These are phyloP conservation scores for Leptestheria dahalacensis DNA, from an alignment of 1,140 invertebrate genomes.

Conservation along the genomic window DNA sequence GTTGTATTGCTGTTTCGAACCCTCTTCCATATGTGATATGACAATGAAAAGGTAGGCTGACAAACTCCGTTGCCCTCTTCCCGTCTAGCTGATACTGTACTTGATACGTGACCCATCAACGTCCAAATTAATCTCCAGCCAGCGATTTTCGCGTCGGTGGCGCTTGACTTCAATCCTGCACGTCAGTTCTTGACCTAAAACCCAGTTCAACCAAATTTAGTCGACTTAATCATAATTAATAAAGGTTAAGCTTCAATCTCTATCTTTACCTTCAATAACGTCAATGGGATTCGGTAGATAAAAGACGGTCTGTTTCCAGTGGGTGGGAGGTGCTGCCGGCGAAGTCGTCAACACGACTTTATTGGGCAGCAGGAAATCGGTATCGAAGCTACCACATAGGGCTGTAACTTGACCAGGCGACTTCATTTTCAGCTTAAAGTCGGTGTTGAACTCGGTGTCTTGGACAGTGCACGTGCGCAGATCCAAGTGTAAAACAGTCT, in stretches of 20 bases:
- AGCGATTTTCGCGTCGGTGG: constrained; percentile 9
- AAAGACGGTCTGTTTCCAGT: constrained; percentile 97
- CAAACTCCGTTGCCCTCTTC: too few relatives aligned
- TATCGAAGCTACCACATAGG: constrained; percentile 84
- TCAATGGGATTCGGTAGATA: constrained; percentile 58
- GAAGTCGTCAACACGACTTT: constrained; percentile 53
- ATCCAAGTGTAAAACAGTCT: constrained; percentile 51
- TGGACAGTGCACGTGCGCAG: constrained; percentile 63
- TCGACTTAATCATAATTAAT: too few relatives aligned
- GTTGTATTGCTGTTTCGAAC: too few relatives aligned
- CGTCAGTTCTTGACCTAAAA: constrained; percentile 8
- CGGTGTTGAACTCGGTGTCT: constrained; percentile 62
- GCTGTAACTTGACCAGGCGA: constrained; percentile 63
- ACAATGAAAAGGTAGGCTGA: too few relatives aligned
- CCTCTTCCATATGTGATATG: too few relatives aligned
- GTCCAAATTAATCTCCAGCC: constrained; percentile 10
- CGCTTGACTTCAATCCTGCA: constrained; percentile 9
- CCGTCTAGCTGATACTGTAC: constrained; percentile 8
- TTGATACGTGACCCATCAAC: constrained; percentile 6
- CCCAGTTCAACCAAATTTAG: too few relatives aligned
- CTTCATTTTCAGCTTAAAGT: constrained; percentile 53
- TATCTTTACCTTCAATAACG: constrained; percentile 58
- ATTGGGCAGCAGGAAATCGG: constrained; percentile 60
- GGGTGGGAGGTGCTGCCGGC: constrained; percentile 57
- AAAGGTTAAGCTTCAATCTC: too few relatives aligned